phyloP scores from a whole-genome alignment of 2,113 vertebrate genomes.

The Perca schrenkii region DNA sequence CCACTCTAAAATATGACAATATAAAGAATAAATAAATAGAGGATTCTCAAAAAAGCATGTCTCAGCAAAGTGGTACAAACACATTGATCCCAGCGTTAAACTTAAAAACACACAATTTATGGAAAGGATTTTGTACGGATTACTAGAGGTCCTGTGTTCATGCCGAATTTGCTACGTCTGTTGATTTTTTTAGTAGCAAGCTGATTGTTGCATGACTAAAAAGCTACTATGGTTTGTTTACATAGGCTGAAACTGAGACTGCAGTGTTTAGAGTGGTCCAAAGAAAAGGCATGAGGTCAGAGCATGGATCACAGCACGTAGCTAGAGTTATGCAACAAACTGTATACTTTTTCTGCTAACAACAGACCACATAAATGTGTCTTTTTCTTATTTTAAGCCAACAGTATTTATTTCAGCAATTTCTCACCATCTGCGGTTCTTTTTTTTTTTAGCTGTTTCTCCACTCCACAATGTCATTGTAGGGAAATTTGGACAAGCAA shows the following conservation, averaged over 20 bases:
- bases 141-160: background rate
- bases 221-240: slow-evolving; percentile 60
- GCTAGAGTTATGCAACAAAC: slow-evolving; percentile 40
- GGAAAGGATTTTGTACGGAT: slow-evolving; percentile 20
- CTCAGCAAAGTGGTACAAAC: slow-evolving; percentile 37
- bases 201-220: slow-evolving; percentile 45
- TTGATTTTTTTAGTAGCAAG: slow-evolving; percentile 15
- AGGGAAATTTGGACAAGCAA: slow-evolving; percentile 27
- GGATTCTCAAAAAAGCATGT: slow-evolving; percentile 24
- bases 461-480: slow-evolving; percentile 28
- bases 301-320: slow-evolving; percentile 19
- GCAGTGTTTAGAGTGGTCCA: slow-evolving; percentile 36
- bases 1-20: slow-evolving; percentile 17
- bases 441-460: slow-evolving; percentile 20
- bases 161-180: slow-evolving; percentile 8
- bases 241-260: slow-evolving; percentile 56
- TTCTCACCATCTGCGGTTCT: slow-evolving; percentile 40
- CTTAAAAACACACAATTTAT: slow-evolving; percentile 20
- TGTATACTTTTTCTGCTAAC: slow-evolving; percentile 37
- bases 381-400: slow-evolving; percentile 2
- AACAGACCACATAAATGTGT: slow-evolving; percentile 25
- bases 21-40: slow-evolving; percentile 29
- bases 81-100: slow-evolving; percentile 17
- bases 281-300: slow-evolving; percentile 30
- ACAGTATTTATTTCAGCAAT: slow-evolving; percentile 40